A percentile compares a stretch with the other conserved stretches of the same genome.
Conservation (phyloP, 2,888 invertebrate genomes). For the Monoplex corrugatus region DNA sequence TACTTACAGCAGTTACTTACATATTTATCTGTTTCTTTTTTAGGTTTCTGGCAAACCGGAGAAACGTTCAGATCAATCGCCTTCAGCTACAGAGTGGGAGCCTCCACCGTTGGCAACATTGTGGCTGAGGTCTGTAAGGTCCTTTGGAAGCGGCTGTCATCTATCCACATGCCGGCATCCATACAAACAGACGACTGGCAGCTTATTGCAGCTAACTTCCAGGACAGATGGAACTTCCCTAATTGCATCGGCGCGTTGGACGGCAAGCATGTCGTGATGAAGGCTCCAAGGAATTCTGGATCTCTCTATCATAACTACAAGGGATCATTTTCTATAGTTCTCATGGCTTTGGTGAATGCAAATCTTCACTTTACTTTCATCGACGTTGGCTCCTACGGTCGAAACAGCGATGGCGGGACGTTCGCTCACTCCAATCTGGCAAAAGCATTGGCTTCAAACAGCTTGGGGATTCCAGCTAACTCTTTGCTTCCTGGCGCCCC, state of each 20-base stretch:
- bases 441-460: conserved; percentile 25
- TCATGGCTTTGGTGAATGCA: conserved; percentile 75
- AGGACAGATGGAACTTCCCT: conserved; percentile 75
- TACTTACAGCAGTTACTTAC: too few relatives aligned
- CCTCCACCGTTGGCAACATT: conserved; percentile 41
- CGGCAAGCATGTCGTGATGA: conserved; percentile 57
- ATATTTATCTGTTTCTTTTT: conserved; percentile 37
- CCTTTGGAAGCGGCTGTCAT: neutral
- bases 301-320: conserved; percentile 56
- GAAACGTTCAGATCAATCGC: conserved; percentile 47
- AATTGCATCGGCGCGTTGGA: conserved; percentile 66
- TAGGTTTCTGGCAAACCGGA: conserved; percentile 50
- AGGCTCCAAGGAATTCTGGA: conserved; percentile 48
- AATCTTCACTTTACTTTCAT: conserved; percentile 78
- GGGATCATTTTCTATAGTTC: conserved; percentile 66
- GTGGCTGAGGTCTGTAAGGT: conserved; percentile 46
- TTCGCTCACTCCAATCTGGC: conserved; percentile 56
- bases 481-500: conserved; percentile 52
- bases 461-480: conserved; percentile 33
- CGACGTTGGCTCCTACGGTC: conserved; percentile 76
- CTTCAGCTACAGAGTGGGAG: conserved; percentile 39
- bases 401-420: conserved; percentile 76
- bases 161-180: conserved; percentile 20
- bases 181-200: conserved; percentile 20
- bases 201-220: conserved; percentile 51